Percentiles rank a stretch among this genome's conserved stretches.
phyloP scores from a whole-genome alignment of 2,888 invertebrate species.

The Agrotis puta region DNA sequence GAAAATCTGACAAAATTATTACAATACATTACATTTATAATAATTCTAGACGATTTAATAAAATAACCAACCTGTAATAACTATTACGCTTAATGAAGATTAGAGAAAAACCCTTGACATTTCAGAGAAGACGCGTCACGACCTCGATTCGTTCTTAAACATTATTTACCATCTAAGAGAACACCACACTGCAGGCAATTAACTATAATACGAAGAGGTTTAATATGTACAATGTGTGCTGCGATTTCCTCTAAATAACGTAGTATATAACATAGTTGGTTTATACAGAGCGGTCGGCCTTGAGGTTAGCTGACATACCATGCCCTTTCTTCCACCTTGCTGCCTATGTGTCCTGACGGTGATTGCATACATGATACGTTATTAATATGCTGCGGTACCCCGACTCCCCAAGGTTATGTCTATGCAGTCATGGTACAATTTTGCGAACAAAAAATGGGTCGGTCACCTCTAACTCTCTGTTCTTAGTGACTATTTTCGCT shows the following conservation, averaged over 20 bases:
- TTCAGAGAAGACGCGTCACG: slow-evolving; percentile 78
- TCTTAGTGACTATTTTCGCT: slow-evolving; percentile 44
- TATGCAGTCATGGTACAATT: slow-evolving; percentile 75
- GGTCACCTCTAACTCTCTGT: slow-evolving; percentile 50
- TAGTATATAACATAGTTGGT: slow-evolving; percentile 69
- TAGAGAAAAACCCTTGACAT: slow-evolving; percentile 85
- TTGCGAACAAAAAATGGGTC: slow-evolving; percentile 52
- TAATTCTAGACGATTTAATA: slow-evolving; percentile 54
- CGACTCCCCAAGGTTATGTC: slow-evolving; percentile 81
- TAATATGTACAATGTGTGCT: slow-evolving; percentile 61
- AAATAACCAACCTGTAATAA: slow-evolving; percentile 58
- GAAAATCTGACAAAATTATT: slow-evolving; percentile 37
- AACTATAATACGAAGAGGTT: slow-evolving; percentile 71
- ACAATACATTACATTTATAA: slow-evolving; percentile 23
- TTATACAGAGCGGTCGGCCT: slow-evolving; percentile 82
- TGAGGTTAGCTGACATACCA: slow-evolving; percentile 84
- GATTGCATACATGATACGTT: slow-evolving; percentile 87
- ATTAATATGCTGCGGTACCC: slow-evolving; percentile 87
- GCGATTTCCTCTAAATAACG: slow-evolving; percentile 65
- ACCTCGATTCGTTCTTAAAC: slow-evolving; percentile 79
- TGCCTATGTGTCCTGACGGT: slow-evolving; percentile 87
- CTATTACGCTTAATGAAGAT: slow-evolving; percentile 72
- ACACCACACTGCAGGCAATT: slow-evolving; percentile 78
- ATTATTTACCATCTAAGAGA: slow-evolving; percentile 81
- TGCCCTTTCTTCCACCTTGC: slow-evolving; percentile 90